Evolutionary conservation across 2,888 invertebrate genomes (phyloP).

Genomic region (Muscina levida): DNA sequence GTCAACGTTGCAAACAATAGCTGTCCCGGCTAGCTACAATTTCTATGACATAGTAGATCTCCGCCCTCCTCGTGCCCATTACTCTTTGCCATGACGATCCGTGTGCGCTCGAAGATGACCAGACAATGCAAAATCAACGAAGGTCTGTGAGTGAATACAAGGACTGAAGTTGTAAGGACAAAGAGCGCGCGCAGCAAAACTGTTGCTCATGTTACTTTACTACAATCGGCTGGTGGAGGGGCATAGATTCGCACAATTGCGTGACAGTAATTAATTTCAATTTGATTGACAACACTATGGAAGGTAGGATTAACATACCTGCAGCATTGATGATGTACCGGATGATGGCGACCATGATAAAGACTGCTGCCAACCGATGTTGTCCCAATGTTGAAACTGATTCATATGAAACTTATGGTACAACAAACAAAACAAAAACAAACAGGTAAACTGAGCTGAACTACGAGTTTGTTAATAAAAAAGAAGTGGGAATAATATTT

Average conservation of each 20-base stretch:
- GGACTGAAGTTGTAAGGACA: background rate
- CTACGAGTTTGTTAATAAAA: too few relatives aligned
- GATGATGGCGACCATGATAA: background rate
- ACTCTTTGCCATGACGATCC: background rate
- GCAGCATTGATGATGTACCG: background rate
- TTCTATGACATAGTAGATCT: background rate
- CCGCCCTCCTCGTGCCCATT: background rate
- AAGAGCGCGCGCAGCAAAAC: too few relatives aligned
- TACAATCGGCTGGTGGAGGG: too few relatives aligned
- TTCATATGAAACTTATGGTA: background rate
- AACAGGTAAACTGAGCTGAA: too few relatives aligned
- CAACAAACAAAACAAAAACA: too few relatives aligned
- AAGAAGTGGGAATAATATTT: background rate
- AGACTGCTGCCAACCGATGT: too few relatives aligned
- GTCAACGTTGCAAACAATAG: constrained; percentile 12
- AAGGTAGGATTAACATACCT: constrained; percentile 6
- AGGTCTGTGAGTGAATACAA: background rate
- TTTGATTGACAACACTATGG: constrained; percentile 52
- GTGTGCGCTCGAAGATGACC: constrained; percentile 11
- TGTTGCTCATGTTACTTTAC: background rate
- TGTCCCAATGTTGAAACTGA: background rate
- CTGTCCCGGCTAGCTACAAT: constrained; percentile 2
- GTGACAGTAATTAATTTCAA: constrained; percentile 59
- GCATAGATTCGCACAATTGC: constrained; percentile 25
- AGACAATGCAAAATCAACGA: constrained; percentile 20